phyloP scores from a whole-genome alignment of 2,797 vertebrate genomes.

The Lacerta agilis region DNA sequence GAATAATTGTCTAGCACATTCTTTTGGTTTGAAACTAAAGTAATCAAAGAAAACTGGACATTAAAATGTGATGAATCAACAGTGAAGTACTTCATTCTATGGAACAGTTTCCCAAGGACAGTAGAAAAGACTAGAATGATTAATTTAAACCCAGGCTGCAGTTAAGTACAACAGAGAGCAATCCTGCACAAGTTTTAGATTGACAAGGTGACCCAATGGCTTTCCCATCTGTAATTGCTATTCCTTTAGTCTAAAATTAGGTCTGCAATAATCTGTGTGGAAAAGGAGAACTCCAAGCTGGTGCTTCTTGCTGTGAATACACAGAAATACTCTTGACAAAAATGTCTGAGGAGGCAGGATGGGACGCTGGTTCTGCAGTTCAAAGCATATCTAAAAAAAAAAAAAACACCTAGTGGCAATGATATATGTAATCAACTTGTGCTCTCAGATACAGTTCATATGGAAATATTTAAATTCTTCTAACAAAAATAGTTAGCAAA shows the following conservation, averaged over 20 bases:
- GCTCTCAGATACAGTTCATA: background rate
- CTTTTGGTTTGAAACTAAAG: slow-evolving; percentile 38
- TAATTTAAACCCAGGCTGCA: slow-evolving; percentile 13
- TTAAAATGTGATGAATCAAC: slow-evolving; percentile 28
- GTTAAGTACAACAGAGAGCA: background rate
- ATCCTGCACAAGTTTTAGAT: slow-evolving; percentile 14
- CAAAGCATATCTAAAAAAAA: background rate
- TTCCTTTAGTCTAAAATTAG: slow-evolving; percentile 8
- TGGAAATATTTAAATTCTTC: background rate
- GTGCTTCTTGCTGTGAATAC: slow-evolving; percentile 6
- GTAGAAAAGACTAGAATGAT: background rate
- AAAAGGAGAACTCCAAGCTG: slow-evolving; percentile 11
- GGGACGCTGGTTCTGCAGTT: background rate
- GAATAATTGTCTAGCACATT: slow-evolving; percentile 8
- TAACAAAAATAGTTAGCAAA: background rate
- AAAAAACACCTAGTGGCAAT: background rate
- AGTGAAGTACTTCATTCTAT: background rate
- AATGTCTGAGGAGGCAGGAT: background rate
- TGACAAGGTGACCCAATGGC: background rate
- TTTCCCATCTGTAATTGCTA: slow-evolving; percentile 7
- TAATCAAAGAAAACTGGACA: slow-evolving; percentile 25
- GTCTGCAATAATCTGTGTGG: background rate
- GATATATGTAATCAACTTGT: background rate
- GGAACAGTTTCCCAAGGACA: background rate
- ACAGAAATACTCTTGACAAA: background rate